Evolutionary conservation across 2,113 vertebrate genomes (phyloP).

Genomic region (Xiphophorus couchianus): DNA sequence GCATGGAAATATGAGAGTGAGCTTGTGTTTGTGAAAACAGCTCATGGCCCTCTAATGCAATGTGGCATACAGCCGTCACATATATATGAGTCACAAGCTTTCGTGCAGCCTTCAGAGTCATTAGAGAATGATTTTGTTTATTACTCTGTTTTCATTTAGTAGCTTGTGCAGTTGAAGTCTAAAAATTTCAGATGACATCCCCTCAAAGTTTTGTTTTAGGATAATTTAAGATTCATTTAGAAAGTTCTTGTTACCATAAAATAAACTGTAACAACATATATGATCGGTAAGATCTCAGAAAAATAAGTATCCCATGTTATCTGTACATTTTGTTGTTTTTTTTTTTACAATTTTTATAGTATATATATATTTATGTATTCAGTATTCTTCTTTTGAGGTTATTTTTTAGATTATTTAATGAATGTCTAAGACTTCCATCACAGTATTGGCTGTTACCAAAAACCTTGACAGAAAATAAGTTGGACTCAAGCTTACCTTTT

Average conservation of each 20-base stretch:
- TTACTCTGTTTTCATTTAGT: conserved; percentile 13
- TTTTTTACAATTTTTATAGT: neutral
- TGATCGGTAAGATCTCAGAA: neutral
- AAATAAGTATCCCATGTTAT: too few relatives aligned
- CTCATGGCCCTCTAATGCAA: conserved; percentile 47
- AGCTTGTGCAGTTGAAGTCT: conserved; percentile 2
- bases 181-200: conserved; percentile 10
- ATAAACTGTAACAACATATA: neutral
- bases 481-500: conserved; percentile 79
- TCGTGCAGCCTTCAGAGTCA: conserved; percentile 31
- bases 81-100: conserved; percentile 46
- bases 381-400: neutral
- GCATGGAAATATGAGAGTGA: conserved; percentile 52
- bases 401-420: neutral
- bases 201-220: neutral
- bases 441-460: neutral
- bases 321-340: too few relatives aligned
- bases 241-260: conserved; percentile 2
- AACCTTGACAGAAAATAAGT: neutral
- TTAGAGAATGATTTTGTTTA: conserved; percentile 21
- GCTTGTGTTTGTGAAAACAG: conserved; percentile 57
- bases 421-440: neutral
- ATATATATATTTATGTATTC: neutral
- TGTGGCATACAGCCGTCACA: conserved; percentile 40
- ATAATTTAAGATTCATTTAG: conserved; percentile 7